A percentile compares a stretch with the other conserved stretches of the same genome.
phyloP scores from a whole-genome alignment of 2,888 invertebrate genomes.

The Periphyllus acericola region DNA sequence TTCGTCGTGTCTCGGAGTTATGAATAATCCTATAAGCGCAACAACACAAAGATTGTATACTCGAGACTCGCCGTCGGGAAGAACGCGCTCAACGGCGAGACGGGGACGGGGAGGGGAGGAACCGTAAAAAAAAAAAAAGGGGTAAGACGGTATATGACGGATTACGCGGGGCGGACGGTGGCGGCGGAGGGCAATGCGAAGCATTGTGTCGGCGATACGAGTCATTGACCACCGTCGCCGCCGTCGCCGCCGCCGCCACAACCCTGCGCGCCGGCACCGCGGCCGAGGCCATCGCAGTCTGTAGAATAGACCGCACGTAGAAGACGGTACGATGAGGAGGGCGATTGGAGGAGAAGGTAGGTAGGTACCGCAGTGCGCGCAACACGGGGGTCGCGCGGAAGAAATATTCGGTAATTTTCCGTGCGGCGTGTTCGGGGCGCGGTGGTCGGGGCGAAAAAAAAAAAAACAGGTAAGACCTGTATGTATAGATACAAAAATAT shows the following conservation, averaged over 20 bases:
- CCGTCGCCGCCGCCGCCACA: conserved; percentile 9
- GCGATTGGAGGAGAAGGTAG: too few species aligned
- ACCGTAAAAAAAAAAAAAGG: conserved; percentile 27
- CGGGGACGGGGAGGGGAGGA: not conserved
- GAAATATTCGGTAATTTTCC: conserved; percentile 56
- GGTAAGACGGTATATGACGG: conserved; percentile 52
- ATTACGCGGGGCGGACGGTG: conserved; percentile 27
- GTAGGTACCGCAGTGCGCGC: not conserved
- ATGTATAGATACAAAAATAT: not conserved
- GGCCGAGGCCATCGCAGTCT: conserved; percentile 30
- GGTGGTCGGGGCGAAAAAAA: conserved; percentile 41
- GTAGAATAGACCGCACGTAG: not conserved
- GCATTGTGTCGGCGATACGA: conserved; percentile 44
- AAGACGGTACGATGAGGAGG: too few species aligned
- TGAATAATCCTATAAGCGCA: conserved; percentile 33
- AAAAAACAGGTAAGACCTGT: conserved; percentile 14
- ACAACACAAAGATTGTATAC: conserved; percentile 18
- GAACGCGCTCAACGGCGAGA: not conserved
- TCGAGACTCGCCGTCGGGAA: not conserved
- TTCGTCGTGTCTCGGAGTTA: not conserved
- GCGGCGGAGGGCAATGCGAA: conserved; percentile 12
- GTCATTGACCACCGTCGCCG: conserved; percentile 55
- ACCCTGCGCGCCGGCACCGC: conserved; percentile 1
- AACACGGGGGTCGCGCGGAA: conserved; percentile 22
- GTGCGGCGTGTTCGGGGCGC: not conserved